phyloP scores from a whole-genome alignment of 2,797 vertebrate genomes.

The Rhincodon typus region DNA sequence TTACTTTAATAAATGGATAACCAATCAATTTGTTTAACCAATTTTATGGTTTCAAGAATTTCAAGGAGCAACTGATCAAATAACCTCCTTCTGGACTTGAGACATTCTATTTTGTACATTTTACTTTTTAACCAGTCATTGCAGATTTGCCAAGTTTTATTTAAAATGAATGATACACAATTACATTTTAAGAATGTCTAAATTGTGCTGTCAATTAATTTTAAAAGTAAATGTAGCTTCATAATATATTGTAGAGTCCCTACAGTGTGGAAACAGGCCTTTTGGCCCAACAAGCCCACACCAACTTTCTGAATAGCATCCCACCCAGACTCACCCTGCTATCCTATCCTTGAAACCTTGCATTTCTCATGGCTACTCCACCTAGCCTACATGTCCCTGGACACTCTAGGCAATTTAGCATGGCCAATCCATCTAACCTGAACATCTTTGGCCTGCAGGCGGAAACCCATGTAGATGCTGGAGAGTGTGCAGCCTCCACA shows the following conservation, averaged over 20 bases:
- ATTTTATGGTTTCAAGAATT: not conserved
- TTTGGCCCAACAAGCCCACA: no score
- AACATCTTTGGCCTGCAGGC: no score
- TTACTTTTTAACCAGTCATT: not conserved
- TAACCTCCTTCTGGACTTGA: not conserved
- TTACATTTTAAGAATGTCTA: not conserved
- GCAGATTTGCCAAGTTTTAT: not conserved
- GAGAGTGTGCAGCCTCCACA: no score
- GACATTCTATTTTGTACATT: not conserved
- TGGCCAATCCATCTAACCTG: no score
- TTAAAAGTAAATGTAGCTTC: not conserved
- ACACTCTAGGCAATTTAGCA: no score
- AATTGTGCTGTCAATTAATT: not conserved
- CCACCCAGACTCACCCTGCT: no score
- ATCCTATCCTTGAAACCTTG: no score
- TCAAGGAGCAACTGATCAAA: not conserved
- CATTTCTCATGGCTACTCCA: no score
- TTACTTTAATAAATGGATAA: not conserved
- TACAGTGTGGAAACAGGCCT: no score
- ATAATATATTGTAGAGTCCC: not conserved
- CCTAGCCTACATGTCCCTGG: no score
- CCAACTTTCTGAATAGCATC: no score
- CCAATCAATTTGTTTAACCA: not conserved
- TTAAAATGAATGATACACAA: not conserved
- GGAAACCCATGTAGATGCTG: no score